Evolutionary conservation across 2,797 vertebrate genomes (phyloP).

Genomic region (Cuculus canorus): DNA sequence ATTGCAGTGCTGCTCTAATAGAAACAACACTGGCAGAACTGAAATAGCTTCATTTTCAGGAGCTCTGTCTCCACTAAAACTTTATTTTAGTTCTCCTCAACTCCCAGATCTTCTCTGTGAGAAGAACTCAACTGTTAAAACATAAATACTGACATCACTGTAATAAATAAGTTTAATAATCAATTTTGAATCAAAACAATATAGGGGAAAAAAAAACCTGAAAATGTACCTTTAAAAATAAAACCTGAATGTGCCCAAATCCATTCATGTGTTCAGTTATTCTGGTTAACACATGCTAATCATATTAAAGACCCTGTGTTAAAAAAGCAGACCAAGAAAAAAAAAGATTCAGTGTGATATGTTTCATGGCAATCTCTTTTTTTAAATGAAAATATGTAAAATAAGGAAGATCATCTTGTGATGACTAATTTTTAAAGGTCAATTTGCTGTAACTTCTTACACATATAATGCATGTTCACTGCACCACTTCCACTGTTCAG

Average conservation of each 20-base stretch:
- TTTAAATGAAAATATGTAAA: not conserved
- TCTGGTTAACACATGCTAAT: not conserved
- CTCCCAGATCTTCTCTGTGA: not conserved
- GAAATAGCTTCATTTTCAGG: not conserved
- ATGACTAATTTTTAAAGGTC: not conserved
- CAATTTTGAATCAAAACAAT: not conserved
- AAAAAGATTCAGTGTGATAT: not conserved
- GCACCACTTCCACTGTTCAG: not conserved
- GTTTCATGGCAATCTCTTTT: not conserved
- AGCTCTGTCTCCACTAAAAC: not conserved
- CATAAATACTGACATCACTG: not conserved
- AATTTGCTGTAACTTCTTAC: not conserved
- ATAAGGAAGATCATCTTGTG: not conserved
- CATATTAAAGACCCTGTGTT: not conserved
- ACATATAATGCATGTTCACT: not conserved
- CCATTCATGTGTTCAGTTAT: not conserved
- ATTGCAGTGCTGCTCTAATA: not conserved
- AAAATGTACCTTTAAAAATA: not conserved
- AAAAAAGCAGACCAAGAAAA: not conserved
- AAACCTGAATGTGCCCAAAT: not conserved
- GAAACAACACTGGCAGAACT: not conserved
- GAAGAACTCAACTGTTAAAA: not conserved
- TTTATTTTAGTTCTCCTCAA: not conserved
- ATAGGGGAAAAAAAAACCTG: too few relatives aligned
- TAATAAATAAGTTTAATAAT: not conserved